Percentiles rank a stretch among this genome's conserved stretches.
These are phyloP conservation scores for Hylaeus volcanicus DNA, from an alignment of 1,140 invertebrate genomes.

Conservation along the genomic window DNA sequence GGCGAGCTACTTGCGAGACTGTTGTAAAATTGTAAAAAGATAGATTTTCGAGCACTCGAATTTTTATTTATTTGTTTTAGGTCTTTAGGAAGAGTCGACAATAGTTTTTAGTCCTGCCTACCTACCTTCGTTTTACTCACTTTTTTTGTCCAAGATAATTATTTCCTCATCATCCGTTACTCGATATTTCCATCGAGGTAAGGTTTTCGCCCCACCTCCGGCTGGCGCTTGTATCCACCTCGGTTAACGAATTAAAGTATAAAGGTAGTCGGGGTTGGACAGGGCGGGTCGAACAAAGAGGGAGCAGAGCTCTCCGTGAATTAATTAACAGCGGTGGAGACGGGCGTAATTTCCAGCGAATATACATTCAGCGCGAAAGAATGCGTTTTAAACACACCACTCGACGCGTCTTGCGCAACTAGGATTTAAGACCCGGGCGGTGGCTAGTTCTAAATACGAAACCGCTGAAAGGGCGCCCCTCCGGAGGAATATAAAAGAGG, in stretches of 20 bases:
- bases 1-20: too few species aligned
- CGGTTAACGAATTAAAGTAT: conserved; percentile 41
- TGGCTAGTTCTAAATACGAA: conserved; percentile 33
- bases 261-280: not conserved
- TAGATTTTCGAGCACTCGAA: too few species aligned
- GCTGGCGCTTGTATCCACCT: conserved; percentile 26
- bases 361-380: conserved; percentile 8
- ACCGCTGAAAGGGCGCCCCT: conserved; percentile 19
- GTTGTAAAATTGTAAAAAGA: too few species aligned
- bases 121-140: too few species aligned
- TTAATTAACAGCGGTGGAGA: conserved; percentile 35
- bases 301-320: conserved; percentile 24
- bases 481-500: conserved; percentile 18
- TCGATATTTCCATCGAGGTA: too few species aligned
- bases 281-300: conserved; percentile 1
- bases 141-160: too few species aligned
- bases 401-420: conserved; percentile 34
- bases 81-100: too few species aligned
- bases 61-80: too few species aligned
- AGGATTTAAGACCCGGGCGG: conserved; percentile 45
- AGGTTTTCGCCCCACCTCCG: too few species aligned
- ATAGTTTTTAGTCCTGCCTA: too few species aligned
- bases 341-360: not conserved
- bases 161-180: too few species aligned
- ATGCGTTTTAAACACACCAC: conserved; percentile 20